A percentile compares a stretch with the other conserved stretches of the same genome.
Conservation (phyloP, 2,797 vertebrate genomes). For the Carcharodon carcharias region DNA sequence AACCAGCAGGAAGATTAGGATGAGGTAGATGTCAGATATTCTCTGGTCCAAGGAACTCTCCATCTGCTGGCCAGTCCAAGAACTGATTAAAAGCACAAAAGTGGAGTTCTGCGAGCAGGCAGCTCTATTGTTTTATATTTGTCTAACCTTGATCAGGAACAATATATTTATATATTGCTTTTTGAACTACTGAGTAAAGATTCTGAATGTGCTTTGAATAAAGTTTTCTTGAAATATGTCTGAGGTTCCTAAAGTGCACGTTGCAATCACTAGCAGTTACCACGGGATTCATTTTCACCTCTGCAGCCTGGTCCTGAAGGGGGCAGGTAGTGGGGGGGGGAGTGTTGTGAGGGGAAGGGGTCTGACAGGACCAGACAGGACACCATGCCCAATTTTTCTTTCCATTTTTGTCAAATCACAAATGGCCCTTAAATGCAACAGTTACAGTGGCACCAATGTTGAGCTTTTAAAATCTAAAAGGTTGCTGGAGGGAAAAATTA, state of each 20-base stretch:
- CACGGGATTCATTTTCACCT: background rate
- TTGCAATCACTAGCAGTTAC: background rate
- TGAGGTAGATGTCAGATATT: background rate
- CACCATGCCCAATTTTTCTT: background rate
- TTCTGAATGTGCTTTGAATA: background rate
- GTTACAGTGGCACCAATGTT: background rate
- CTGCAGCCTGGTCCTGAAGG: background rate
- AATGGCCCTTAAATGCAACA: background rate
- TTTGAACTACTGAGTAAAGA: no score
- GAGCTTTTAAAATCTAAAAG: background rate
- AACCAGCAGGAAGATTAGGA: background rate
- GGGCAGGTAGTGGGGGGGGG: no score
- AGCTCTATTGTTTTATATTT: background rate
- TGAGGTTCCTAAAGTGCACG: background rate
- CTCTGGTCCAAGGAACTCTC: background rate
- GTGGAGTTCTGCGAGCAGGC: background rate
- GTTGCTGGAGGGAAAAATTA: background rate
- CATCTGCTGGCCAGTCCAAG: background rate
- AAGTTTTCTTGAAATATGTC: background rate
- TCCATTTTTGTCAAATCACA: background rate
- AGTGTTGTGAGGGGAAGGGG: no score
- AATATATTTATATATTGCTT: background rate
- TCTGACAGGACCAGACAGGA: background rate
- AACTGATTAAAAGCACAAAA: background rate
- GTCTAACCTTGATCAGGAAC: background rate